These are phyloP conservation scores for Artibeus lituratus DNA, from an alignment of 2,797 vertebrate species.

Conservation along the genomic window DNA sequence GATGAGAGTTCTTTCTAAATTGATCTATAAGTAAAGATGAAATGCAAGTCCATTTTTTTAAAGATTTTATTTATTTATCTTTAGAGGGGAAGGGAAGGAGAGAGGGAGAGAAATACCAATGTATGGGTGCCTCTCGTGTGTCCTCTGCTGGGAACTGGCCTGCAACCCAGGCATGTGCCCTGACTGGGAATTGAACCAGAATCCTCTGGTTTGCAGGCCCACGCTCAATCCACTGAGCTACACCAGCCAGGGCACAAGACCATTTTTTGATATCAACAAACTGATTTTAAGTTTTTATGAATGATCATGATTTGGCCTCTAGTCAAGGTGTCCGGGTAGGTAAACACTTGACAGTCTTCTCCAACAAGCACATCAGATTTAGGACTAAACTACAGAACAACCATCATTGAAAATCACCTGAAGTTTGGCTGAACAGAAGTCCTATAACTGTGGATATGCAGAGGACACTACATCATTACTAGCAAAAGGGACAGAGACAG, in stretches of 20 bases:
- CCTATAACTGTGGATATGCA: not conserved
- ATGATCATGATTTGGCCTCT: not conserved
- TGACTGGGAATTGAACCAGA: too few species aligned
- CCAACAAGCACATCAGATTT: not conserved
- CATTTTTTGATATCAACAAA: not conserved
- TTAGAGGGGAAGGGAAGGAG: too few species aligned
- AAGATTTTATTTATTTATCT: too few species aligned
- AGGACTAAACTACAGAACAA: not conserved
- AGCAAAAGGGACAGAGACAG: not conserved
- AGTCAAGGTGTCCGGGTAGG: not conserved
- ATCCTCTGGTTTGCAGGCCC: too few species aligned
- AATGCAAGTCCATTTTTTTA: not conserved
- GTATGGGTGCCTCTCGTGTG: too few species aligned
- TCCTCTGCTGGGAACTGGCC: too few species aligned
- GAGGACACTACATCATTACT: not conserved
- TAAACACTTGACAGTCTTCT: not conserved
- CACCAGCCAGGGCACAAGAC: too few species aligned
- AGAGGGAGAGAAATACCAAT: too few species aligned
- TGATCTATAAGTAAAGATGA: not conserved
- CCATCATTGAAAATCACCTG: not conserved
- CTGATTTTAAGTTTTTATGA: not conserved
- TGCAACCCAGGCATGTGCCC: too few species aligned
- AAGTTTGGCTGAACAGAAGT: not conserved
- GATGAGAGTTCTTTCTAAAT: not conserved
- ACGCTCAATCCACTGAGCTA: too few species aligned